Evolutionary conservation across 2,113 vertebrate species (phyloP).

Genomic region (Budorcas taxicolor): DNA sequence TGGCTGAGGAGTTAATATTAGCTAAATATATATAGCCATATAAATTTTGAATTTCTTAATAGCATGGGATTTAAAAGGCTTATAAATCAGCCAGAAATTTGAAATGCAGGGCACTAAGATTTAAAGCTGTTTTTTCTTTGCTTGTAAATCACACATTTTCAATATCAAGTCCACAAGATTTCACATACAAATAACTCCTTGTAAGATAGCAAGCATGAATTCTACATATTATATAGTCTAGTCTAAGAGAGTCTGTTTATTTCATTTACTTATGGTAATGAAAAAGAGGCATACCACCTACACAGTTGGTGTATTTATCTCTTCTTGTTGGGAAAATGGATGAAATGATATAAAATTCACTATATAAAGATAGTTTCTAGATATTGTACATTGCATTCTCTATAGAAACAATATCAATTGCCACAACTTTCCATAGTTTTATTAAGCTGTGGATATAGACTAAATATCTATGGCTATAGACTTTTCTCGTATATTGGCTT

Average conservation of each 20-base stretch:
- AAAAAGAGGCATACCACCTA: neutral
- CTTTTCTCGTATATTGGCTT: neutral
- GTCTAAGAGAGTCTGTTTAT: neutral
- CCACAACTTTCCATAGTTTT: neutral
- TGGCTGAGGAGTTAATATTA: neutral
- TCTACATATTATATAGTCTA: neutral
- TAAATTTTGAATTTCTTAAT: neutral
- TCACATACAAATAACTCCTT: conserved; percentile 13
- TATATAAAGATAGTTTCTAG: neutral
- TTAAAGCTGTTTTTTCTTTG: neutral
- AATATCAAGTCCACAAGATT: neutral
- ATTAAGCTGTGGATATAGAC: neutral
- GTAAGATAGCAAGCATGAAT: conserved; percentile 9
- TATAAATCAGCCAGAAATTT: neutral
- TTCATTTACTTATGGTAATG: neutral
- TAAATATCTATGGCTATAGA: neutral
- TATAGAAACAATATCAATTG: neutral
- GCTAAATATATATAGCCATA: neutral
- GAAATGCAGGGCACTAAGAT: neutral
- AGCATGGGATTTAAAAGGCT: neutral
- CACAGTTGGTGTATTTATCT: neutral
- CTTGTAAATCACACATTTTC: neutral
- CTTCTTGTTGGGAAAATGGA: neutral
- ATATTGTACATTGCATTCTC: neutral
- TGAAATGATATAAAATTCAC: neutral